Conservation (phyloP, 2,113 vertebrate species). For the Anguilla rostrata region DNA sequence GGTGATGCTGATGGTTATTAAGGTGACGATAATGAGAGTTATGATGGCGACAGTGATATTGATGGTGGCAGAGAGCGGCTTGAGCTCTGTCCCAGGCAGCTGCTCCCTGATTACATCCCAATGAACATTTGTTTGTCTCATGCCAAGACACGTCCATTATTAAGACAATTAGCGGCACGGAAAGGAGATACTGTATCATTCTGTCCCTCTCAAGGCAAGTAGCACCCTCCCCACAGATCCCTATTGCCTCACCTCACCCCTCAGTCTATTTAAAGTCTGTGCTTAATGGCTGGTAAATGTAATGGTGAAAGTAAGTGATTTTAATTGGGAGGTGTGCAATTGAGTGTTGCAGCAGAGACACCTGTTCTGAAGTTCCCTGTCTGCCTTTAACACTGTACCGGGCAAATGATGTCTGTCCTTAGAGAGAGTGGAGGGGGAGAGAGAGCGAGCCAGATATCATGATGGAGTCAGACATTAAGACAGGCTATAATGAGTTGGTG, state of each 20-base stretch:
- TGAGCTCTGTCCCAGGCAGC: constrained; percentile 20
- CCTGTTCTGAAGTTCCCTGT: not conserved
- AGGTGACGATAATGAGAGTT: constrained; percentile 43
- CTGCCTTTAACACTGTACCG: not conserved
- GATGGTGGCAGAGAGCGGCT: constrained; percentile 48
- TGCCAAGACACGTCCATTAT: constrained; percentile 61
- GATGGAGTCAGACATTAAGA: not conserved
- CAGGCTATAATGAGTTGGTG: not conserved
- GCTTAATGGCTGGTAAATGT: not conserved
- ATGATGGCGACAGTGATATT: constrained; percentile 37
- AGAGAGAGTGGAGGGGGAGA: not conserved
- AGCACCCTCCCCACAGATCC: constrained; percentile 1
- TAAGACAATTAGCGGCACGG: constrained; percentile 62
- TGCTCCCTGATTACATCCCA: constrained; percentile 32
- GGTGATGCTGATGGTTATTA: constrained; percentile 34
- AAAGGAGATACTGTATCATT: not conserved
- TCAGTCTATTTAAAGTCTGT: constrained; percentile 36
- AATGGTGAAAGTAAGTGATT: constrained; percentile 17
- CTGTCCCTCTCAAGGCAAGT: not conserved
- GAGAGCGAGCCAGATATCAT: not conserved
- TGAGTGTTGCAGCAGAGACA: constrained; percentile 33
- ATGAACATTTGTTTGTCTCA: constrained; percentile 54
- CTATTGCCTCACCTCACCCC: not conserved
- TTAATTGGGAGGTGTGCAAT: constrained; percentile 22
- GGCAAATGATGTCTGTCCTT: not conserved